Base-by-base conservation (phyloP, 1,140 invertebrate genomes). In the Nautilus pompilius region DNA sequence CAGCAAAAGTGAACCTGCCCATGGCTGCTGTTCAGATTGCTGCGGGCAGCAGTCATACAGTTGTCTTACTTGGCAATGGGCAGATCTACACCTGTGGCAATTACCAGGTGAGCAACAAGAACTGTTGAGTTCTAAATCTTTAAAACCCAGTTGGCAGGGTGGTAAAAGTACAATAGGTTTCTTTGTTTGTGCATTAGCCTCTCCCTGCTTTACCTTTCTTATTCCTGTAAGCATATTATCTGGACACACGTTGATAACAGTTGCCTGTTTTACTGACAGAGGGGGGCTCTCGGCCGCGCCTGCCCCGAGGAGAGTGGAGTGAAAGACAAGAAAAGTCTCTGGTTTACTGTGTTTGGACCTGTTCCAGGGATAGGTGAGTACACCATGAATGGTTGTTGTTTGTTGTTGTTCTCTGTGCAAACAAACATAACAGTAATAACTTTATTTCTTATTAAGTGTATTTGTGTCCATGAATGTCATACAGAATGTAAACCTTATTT, bases 31-130 rank as follows among this genome's bases (percentile, higher is more conserved):
- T 86, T 1, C 90, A 93, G 73, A 87, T 99, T 22, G 93, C 93
- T 5, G 92, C 94, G 60, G 96, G 96, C 3, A 95, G 93, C 75
- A 95, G 97, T 84, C 96, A 99, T 79, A 93, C 95, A 3, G 93
- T 93, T 0, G 82, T 98, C 22, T 84, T 98, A n/a, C 91, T 93
- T 20, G 85, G 87, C 45, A 91, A 91, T 71, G 96, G 96, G 5
- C 90, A 95, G 80, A 90, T 99, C 5, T 95, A 90, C 72, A 97
- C 96, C 0, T 97, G 95, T 82, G 96, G 96, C 49, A 91, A 89
- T 73, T 90, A 93, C 83, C 91, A 93, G 86, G 91, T 93, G 78
- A 66, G 73, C n/a, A n/a, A n/a, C 71, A 58, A n/a, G 10, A n/a
- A 41, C n/a, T 41, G n/a, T n/a, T n/a, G n/a, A n/a, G n/a, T n/a